Evolutionary conservation across 2,797 vertebrate species (phyloP).

Genomic region (Nothura maculosa): DNA sequence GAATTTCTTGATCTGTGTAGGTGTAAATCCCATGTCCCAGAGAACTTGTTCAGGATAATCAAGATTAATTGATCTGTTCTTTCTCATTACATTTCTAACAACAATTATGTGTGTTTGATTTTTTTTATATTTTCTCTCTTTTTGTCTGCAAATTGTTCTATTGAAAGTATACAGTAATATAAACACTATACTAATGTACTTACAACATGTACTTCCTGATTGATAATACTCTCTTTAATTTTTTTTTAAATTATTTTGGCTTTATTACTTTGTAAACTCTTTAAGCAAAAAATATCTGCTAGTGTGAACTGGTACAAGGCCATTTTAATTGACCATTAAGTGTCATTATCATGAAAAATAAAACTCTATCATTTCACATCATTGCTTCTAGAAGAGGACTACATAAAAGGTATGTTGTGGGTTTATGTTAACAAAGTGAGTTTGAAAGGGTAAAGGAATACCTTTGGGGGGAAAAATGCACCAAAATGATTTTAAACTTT

Average conservation of each 20-base stretch:
- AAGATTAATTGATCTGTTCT: background rate
- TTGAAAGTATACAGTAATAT: background rate
- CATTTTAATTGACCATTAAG: background rate
- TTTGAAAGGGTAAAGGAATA: background rate
- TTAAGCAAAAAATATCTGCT: background rate
- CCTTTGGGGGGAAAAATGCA: rapidly evolving
- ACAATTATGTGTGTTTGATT: background rate
- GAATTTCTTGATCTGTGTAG: rapidly evolving
- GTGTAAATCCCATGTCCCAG: background rate
- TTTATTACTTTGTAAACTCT: background rate
- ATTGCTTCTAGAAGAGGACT: background rate
- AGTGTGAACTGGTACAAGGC: background rate
- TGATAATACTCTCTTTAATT: background rate
- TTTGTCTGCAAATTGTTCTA: background rate
- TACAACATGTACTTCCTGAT: background rate
- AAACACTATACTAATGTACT: background rate
- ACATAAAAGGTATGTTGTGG: background rate
- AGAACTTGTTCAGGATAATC: background rate
- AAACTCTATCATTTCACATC: rapidly evolving
- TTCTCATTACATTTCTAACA: background rate
- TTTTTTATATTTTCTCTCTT: background rate
- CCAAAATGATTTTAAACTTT: background rate
- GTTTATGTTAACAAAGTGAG: background rate
- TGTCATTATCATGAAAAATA: background rate
- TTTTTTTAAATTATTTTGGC: background rate